These are phyloP conservation scores for Cephonodes hylas DNA, from an alignment of 2,888 invertebrate species.

Conservation along the genomic window DNA sequence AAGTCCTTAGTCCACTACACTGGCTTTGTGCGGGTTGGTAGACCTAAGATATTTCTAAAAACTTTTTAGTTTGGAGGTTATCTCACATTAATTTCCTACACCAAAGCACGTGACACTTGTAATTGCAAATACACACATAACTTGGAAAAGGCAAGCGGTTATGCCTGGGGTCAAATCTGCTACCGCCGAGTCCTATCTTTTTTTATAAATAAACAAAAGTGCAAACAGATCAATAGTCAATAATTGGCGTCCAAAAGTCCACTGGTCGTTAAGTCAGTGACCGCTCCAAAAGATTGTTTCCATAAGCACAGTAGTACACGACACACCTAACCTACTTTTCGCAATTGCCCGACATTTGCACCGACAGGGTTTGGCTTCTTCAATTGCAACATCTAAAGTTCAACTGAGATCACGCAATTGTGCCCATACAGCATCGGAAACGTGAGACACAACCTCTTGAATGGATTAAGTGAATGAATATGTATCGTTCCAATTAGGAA, in stretches of 20 bases:
- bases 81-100: too few species aligned
- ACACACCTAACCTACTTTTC: constrained; percentile 15
- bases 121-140: too few species aligned
- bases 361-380: constrained; percentile 15
- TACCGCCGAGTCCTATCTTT: too few species aligned
- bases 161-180: too few species aligned
- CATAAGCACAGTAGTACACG: not conserved
- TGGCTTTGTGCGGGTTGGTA: too few species aligned
- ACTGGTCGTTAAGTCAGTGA: not conserved
- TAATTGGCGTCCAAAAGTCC: too few species aligned
- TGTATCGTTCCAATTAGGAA: too few species aligned
- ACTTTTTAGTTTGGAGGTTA: too few species aligned
- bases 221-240: not conserved
- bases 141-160: too few species aligned
- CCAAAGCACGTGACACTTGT: too few species aligned
- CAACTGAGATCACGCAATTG: constrained; percentile 6
- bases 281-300: not conserved
- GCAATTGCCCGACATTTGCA: constrained; percentile 14
- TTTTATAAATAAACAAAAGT: not conserved
- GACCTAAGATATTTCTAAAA: too few species aligned
- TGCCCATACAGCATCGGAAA: not conserved
- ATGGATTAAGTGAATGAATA: not conserved
- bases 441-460: not conserved
- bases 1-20: too few species aligned
- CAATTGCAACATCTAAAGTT: constrained; percentile 15